Conservation (phyloP, 2,797 vertebrate species). For the Varecia variegata region DNA sequence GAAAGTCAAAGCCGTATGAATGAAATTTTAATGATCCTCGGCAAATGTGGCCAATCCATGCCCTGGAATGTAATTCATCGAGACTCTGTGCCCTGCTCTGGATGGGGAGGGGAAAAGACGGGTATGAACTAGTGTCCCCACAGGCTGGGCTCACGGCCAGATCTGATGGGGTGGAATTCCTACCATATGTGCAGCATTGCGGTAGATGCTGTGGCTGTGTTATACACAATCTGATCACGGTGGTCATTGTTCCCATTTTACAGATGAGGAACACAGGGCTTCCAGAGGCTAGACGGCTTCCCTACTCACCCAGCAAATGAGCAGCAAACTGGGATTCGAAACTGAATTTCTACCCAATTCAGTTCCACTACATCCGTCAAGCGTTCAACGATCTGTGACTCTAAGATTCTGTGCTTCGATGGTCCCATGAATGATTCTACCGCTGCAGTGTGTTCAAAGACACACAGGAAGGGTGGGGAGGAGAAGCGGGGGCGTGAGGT, state of each 20-base stretch:
- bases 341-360: not conserved
- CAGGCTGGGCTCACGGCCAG: not conserved
- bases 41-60: not conserved
- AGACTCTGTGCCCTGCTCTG: no score
- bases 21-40: not conserved
- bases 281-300: not conserved
- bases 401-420: not conserved
- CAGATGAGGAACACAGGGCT: not conserved
- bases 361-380: not conserved
- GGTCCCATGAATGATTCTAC: not conserved
- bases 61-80: not conserved
- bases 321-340: not conserved
- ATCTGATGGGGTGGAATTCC: not conserved
- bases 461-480: rapidly evolving
- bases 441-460: not conserved
- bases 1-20: not conserved
- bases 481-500: rapidly evolving
- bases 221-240: not conserved
- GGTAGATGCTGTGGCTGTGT: rapidly evolving
- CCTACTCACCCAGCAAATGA: not conserved
- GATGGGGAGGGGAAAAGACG: not conserved
- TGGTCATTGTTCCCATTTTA: not conserved
- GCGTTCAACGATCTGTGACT: not conserved
- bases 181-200: rapidly evolving
- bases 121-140: not conserved